A percentile compares a stretch with the other conserved stretches of the same genome.
These are phyloP conservation scores for Gymnothorax javanicus DNA, from an alignment of 2,797 vertebrate species.

Conservation along the genomic window DNA sequence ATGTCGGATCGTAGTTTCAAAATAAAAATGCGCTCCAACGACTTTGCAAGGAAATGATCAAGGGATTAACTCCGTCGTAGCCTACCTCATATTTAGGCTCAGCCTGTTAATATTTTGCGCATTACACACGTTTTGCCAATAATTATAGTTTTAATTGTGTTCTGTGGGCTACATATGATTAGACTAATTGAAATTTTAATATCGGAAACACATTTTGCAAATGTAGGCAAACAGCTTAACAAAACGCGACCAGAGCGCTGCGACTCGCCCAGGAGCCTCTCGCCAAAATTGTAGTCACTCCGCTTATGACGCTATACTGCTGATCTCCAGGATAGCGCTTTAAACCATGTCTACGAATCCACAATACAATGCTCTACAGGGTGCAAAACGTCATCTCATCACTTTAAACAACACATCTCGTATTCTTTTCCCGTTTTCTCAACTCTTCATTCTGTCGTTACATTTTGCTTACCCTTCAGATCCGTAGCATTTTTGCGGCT, in stretches of 20 bases:
- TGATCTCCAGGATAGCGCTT: constrained; percentile 49
- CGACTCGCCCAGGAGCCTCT: constrained; percentile 11
- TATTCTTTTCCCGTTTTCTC: constrained; percentile 34
- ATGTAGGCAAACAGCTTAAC: background rate
- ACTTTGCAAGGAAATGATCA: background rate
- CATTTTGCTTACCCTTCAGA: constrained; percentile 69
- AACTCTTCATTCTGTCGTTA: constrained; percentile 39
- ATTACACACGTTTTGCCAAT: background rate
- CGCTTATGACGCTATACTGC: constrained; percentile 43
- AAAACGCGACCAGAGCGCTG: background rate
- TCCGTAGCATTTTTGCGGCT: constrained; percentile 58
- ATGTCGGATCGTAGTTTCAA: background rate
- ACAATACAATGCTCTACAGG: constrained; percentile 52
- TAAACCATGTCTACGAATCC: constrained; percentile 51
- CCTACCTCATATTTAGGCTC: background rate
- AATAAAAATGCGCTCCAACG: background rate
- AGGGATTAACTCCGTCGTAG: background rate
- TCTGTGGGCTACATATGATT: background rate
- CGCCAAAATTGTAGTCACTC: constrained; percentile 31
- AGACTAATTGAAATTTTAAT: background rate
- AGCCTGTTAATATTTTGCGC: background rate
- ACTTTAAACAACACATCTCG: constrained; percentile 40
- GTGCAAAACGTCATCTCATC: constrained; percentile 48
- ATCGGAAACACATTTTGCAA: constrained; percentile 1
- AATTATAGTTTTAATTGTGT: background rate